phyloP scores from a whole-genome alignment of 2,888 invertebrate genomes.

The Drosophila koepferae region DNA sequence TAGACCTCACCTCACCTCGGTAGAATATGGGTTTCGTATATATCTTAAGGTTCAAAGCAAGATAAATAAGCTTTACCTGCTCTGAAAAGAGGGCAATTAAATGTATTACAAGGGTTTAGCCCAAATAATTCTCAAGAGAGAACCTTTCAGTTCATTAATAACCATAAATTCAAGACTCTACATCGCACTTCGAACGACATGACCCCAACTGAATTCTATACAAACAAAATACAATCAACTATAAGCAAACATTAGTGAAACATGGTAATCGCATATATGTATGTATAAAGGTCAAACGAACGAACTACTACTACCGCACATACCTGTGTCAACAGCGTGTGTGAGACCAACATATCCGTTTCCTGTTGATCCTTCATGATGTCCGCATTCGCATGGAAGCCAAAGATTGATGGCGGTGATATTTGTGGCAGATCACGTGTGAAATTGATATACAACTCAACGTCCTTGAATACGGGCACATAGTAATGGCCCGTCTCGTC shows the following conservation, averaged over 20 bases:
- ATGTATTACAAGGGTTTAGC: neutral
- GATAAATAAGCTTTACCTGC: no score
- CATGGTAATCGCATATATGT: neutral
- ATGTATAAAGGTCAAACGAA: neutral
- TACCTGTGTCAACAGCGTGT: slow-evolving; percentile 92
- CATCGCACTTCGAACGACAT: no score
- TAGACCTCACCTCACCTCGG: no score
- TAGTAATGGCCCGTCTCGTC: slow-evolving; percentile 90
- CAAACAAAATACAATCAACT: neutral
- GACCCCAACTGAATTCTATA: neutral
- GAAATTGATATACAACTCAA: slow-evolving; percentile 89
- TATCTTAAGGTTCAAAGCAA: no score
- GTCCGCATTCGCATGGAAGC: slow-evolving; percentile 96
- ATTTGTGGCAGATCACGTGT: slow-evolving; percentile 90
- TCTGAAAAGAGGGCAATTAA: neutral
- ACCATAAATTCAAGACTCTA: neutral
- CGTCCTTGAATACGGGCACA: slow-evolving; percentile 90
- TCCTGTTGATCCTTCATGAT: slow-evolving; percentile 96
- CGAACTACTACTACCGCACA: slow-evolving; percentile 28
- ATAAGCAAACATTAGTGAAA: neutral
- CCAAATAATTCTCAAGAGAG: neutral
- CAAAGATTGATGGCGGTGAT: slow-evolving; percentile 94
- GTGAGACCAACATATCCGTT: slow-evolving; percentile 90
- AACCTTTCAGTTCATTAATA: neutral
- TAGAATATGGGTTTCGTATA: no score